phyloP scores from a whole-genome alignment of 2,888 invertebrate genomes.

The Brachyptera putata region DNA sequence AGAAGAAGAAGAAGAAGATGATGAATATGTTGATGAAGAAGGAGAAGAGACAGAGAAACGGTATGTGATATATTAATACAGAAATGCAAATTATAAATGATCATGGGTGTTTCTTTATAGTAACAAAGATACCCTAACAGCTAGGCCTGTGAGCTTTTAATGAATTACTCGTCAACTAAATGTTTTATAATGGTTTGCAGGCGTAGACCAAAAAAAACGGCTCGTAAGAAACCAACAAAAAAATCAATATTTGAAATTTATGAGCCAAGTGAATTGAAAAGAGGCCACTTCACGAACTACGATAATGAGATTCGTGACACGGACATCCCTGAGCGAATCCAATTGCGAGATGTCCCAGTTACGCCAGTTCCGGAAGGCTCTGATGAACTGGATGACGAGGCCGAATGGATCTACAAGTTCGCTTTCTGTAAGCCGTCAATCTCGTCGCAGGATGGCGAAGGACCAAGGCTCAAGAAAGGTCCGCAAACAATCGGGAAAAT shows the following conservation, averaged over 20 bases:
- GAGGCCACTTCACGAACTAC: slow-evolving; percentile 91
- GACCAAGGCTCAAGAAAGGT: slow-evolving; percentile 54
- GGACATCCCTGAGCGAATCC: slow-evolving; percentile 89
- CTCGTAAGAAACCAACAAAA: slow-evolving; percentile 70
- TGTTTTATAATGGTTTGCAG: slow-evolving; percentile 33
- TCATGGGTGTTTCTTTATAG: background rate
- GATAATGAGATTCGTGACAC: slow-evolving; percentile 87
- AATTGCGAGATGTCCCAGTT: slow-evolving; percentile 82
- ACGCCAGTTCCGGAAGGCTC: slow-evolving; percentile 77
- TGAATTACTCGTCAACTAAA: background rate
- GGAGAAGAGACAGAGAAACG: slow-evolving; percentile 46
- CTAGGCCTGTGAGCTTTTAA: background rate
- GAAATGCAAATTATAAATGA: background rate
- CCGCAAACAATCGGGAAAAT: slow-evolving; percentile 81
- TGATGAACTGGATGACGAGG: slow-evolving; percentile 87
- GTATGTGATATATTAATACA: background rate
- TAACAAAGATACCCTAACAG: background rate
- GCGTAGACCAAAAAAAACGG: slow-evolving; percentile 66
- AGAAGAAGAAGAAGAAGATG: slow-evolving; percentile 71
- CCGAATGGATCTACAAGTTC: slow-evolving; percentile 95
- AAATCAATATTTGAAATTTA: slow-evolving; percentile 92
- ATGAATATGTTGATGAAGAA: slow-evolving; percentile 75
- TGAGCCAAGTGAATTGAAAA: slow-evolving; percentile 94
- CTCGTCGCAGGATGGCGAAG: slow-evolving; percentile 60
- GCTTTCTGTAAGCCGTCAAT: slow-evolving; percentile 83